Conservation (phyloP, 2,888 invertebrate genomes). For the Megastigmus dorsalis region DNA sequence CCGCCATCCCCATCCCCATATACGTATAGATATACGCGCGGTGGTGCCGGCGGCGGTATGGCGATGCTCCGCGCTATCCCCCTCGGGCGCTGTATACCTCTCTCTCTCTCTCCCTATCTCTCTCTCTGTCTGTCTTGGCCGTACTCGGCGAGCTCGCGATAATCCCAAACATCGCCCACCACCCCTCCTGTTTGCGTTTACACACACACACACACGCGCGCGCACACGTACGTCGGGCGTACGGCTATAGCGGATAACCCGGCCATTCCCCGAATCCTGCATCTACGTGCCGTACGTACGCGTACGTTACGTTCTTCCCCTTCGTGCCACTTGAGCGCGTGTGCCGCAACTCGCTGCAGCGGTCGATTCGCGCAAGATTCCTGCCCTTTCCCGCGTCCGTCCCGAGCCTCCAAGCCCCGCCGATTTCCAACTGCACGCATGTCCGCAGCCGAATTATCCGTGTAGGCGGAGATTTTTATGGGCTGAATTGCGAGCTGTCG, state of each 20-base stretch:
- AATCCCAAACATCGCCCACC: constrained; percentile 37
- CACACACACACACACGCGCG: too few relatives aligned
- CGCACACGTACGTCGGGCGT: too few relatives aligned
- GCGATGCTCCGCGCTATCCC: too few relatives aligned
- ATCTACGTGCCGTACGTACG: too few relatives aligned
- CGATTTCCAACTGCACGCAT: neutral
- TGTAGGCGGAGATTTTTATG: neutral
- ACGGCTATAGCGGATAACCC: too few relatives aligned
- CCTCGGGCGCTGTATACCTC: neutral
- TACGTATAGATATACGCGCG: too few relatives aligned
- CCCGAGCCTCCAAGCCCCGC: too few relatives aligned
- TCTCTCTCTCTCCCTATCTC: neutral
- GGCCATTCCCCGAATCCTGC: too few relatives aligned
- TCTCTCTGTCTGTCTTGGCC: constrained; percentile 13
- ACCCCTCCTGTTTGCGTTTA: neutral
- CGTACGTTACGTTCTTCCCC: too few relatives aligned
- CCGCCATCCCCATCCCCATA: neutral
- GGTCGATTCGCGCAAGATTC: neutral
- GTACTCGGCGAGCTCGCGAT: constrained; percentile 20
- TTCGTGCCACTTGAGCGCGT: neutral
- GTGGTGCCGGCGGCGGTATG: too few relatives aligned
- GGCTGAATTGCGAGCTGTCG: too few relatives aligned
- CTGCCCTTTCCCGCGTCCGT: neutral
- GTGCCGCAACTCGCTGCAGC: neutral
- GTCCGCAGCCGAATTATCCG: neutral